Percentiles rank a stretch among this genome's conserved stretches.
Evolutionary conservation across 2,888 invertebrate species (phyloP).

Genomic region (Capitulum mitella): DNA sequence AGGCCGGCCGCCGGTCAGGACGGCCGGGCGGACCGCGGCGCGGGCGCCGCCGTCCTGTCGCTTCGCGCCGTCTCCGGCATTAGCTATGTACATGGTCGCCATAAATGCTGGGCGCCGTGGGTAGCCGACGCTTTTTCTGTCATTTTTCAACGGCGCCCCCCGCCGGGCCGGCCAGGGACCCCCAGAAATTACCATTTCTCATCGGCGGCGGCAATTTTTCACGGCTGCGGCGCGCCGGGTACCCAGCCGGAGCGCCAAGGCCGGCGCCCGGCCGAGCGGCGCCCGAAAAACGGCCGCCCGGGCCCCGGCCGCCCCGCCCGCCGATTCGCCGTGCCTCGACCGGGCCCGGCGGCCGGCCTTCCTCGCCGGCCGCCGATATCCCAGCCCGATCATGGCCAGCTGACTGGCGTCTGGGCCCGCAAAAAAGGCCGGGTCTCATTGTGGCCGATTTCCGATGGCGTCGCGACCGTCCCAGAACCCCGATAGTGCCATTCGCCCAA

Average conservation of each 20-base stretch:
- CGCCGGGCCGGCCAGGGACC: neutral
- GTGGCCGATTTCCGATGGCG: neutral
- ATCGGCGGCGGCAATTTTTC: neutral
- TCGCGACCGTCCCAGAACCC: neutral
- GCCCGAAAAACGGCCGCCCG: slow-evolving; percentile 2
- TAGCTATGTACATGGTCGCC: neutral
- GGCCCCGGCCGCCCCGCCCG: neutral
- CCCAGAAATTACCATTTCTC: slow-evolving; percentile 13
- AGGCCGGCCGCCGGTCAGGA: too few species aligned
- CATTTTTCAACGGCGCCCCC: neutral
- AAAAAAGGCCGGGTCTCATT: neutral
- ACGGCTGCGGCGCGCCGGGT: neutral
- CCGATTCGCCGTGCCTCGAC: neutral
- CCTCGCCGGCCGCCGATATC: neutral
- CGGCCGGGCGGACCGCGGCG: neutral
- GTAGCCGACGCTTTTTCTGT: neutral
- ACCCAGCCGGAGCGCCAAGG: neutral
- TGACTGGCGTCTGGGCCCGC: too few species aligned
- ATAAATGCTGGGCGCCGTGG: neutral
- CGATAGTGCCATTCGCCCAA: too few species aligned
- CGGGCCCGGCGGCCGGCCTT: neutral
- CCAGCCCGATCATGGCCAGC: too few species aligned
- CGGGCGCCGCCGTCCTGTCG: neutral
- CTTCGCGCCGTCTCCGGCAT: neutral
- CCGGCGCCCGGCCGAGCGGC: neutral